Base-by-base conservation (phyloP, 2,797 vertebrate genomes). In the Cuniculus paca region DNA sequence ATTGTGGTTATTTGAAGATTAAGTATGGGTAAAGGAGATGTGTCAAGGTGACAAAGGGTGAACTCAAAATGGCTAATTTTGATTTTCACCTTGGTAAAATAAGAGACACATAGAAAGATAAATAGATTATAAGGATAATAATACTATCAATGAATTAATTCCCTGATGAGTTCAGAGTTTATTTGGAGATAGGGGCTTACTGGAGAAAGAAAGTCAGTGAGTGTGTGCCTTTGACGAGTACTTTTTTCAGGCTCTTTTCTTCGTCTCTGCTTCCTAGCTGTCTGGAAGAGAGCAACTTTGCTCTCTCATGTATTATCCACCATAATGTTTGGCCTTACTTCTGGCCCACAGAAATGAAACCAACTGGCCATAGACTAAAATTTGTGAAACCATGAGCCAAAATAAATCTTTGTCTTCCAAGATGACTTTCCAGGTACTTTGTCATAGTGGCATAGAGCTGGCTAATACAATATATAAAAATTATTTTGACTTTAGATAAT, bases 401-500 rank as follows among this genome's bases (percentile, higher is more conserved):
- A 45, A 12, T 56, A n/a, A 79, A 24, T 16, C 8, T n/a, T 48
- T 75, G 13, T 45, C 50, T 54, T 22, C 28, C 39, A 74, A 13
- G 70, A 3, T 74, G 36, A 26, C 39, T 42, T 42, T 74, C 24
- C 39, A 74, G 77, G 28, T n/a, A 54, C 31, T 79, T 24, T 54
- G 31, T 54, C 5, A 54, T 5, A 34, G 34, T 54, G 34, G 52
- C 74, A 48, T 12, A 48, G 26, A 48, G 26, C 39, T 16, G 42
- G 48, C 26, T 26, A 75, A 31, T 75, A n/a, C 31, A 52, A 56
- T 26, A 61, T 42, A 79, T 52, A 90, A 20, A 54, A 60, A 31
- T 39, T 20, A 92, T 28, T 39, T 68, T 94, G 90, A 97, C 19
- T 45, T 97, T 72, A 77, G 34, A 96, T 39, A 92, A 96, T 90